These are phyloP conservation scores for Lamprotornis superbus DNA, from an alignment of 2,113 vertebrate genomes.

Conservation along the genomic window DNA sequence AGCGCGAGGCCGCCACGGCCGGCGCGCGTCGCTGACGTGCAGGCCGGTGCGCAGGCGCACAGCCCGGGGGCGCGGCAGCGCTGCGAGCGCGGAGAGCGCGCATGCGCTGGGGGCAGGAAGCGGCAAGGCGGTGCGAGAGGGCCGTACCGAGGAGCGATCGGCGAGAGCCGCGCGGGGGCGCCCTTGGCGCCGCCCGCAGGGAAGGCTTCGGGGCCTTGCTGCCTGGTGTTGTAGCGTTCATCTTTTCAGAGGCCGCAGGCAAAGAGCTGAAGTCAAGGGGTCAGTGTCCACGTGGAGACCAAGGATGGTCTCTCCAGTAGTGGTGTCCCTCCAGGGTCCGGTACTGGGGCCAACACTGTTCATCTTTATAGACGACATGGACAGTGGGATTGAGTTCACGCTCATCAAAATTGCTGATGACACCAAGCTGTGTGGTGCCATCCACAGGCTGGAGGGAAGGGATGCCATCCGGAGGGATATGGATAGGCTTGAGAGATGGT, in stretches of 20 bases:
- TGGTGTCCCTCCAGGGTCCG: not conserved
- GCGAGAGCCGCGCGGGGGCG: fast-evolving
- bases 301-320: no score
- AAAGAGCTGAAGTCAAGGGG: not conserved
- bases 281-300: not conserved
- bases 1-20: not conserved
- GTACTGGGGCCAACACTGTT: not conserved
- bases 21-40: not conserved
- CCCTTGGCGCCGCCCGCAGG: not conserved
- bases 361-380: not conserved
- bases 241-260: not conserved
- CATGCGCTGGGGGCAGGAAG: fast-evolving
- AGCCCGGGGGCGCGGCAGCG: fast-evolving
- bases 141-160: not conserved
- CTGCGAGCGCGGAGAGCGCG: fast-evolving
- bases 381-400: no score
- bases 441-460: not conserved
- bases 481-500: not conserved
- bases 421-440: no score
- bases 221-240: fast-evolving
- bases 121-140: fast-evolving
- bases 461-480: not conserved
- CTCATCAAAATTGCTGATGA: not conserved
- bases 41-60: fast-evolving
- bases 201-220: fast-evolving